phyloP scores from a whole-genome alignment of 1,140 invertebrate genomes.

The Drosophila malerkotliana region DNA sequence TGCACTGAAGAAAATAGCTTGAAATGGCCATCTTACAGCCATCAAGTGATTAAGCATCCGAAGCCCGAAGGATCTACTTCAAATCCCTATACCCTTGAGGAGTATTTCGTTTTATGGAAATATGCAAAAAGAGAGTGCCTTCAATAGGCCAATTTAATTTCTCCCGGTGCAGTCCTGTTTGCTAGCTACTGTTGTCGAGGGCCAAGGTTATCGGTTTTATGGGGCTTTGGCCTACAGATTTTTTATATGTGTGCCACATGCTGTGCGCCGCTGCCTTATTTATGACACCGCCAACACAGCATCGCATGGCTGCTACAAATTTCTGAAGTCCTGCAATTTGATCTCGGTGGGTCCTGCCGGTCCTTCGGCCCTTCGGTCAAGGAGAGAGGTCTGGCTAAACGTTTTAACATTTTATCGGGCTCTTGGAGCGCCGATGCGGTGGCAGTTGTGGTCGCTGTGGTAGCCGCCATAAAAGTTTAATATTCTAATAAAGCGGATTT shows the following conservation, averaged over 20 bases:
- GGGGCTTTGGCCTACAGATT: slow-evolving; percentile 67
- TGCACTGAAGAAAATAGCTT: background rate
- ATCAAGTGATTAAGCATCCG: background rate
- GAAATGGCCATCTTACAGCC: background rate
- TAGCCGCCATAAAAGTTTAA: slow-evolving; percentile 61
- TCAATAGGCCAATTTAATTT: background rate
- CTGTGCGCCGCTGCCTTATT: slow-evolving; percentile 56
- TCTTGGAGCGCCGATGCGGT: slow-evolving; percentile 12
- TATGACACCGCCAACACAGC: slow-evolving; percentile 43
- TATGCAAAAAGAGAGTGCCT: background rate
- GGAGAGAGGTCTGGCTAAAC: slow-evolving; percentile 48
- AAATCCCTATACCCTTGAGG: background rate
- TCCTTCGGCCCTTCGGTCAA: slow-evolving; percentile 18
- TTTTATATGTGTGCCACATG: slow-evolving; percentile 63
- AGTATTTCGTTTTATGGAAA: background rate
- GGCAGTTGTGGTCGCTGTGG: slow-evolving; percentile 16
- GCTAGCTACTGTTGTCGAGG: slow-evolving; percentile 33
- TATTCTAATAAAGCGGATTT: slow-evolving; percentile 60
- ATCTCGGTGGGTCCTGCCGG: slow-evolving; percentile 7
- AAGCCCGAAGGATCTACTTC: too few relatives aligned
- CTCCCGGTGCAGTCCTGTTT: slow-evolving; percentile 12
- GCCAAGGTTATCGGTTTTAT: slow-evolving; percentile 80
- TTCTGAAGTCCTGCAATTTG: slow-evolving; percentile 45
- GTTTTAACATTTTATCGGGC: slow-evolving; percentile 57
- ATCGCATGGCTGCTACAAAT: slow-evolving; percentile 39